Conservation (phyloP, 2,888 invertebrate genomes). For the Zaprionus obscuricornis region DNA sequence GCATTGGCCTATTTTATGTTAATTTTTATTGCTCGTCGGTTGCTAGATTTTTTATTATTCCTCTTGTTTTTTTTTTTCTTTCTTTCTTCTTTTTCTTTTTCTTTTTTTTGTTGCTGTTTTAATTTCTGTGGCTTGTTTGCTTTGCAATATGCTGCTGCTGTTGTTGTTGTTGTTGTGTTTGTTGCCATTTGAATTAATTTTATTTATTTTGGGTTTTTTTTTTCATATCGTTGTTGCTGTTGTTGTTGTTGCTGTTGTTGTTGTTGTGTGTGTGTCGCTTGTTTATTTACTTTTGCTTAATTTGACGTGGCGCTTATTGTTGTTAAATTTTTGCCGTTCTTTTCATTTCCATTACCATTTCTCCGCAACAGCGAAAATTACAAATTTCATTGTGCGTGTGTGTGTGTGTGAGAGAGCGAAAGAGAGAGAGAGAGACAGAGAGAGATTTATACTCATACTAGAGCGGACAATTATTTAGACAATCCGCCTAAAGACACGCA, state of each 20-base stretch:
- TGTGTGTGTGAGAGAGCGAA: too few relatives aligned
- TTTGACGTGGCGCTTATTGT: conserved; percentile 44
- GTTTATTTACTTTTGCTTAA: conserved; percentile 64
- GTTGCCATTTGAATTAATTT: conserved; percentile 71
- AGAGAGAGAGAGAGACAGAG: too few relatives aligned
- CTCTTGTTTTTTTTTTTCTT: conserved; percentile 19
- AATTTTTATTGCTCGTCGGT: conserved; percentile 67
- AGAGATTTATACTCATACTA: conserved; percentile 7
- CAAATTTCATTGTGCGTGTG: too few relatives aligned
- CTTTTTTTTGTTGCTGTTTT: conserved; percentile 12
- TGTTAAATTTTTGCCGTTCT: conserved; percentile 32
- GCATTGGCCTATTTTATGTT: conserved; percentile 66
- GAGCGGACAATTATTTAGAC: conserved; percentile 38
- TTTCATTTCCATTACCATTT: not conserved
- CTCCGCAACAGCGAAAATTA: conserved; percentile 2
- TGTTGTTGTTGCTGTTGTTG: too few relatives aligned
- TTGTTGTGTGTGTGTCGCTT: conserved; percentile 23
- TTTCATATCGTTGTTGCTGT: not conserved
- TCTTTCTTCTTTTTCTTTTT: conserved; percentile 10
- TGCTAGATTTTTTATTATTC: conserved; percentile 61
- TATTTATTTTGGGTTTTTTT: conserved; percentile 56
- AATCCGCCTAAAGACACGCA: conserved; percentile 53
- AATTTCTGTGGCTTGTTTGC: conserved; percentile 16
- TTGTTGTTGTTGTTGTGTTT: conserved; percentile 12
- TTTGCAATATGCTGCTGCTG: conserved; percentile 12